Evolutionary conservation across 2,797 vertebrate genomes (phyloP), one percentile per base, ranked within the genome.

Genomic region (Numenius phaeopus): DNA sequence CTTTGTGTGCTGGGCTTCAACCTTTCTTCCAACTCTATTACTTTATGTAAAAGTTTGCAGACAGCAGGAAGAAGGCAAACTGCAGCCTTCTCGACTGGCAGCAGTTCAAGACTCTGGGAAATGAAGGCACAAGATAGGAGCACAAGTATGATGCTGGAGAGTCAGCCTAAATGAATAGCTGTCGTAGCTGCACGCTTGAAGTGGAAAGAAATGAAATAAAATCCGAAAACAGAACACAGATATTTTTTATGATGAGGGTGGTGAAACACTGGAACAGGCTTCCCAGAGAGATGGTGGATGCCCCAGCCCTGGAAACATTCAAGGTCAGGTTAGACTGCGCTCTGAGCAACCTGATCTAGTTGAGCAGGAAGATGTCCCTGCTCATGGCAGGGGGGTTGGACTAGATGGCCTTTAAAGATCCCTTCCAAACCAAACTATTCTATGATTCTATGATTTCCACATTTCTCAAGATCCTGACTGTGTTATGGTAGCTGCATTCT

Each of bases 171-270:
- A 59, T 29, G 34, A 61, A 81, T 49, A 32, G 44, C 13, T 2
- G 2, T 73, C 21, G 47, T 66, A 54, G 50, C 26, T 78, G 55
- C 39, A 50, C 7, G 19, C 15, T 57, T 21, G 14, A 65, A 81
- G 44, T 23, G 71, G 67, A 86, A 94, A 87, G 13, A 79, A 87
- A 93, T 49, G 3, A 65, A 77, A 66, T 40, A 62, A 70, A 84
- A 49, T 30, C 3, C 19, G 6, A 50, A 85, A 72, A 1, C 16
- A 79, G 42, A 70, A 52, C 19, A 46, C 19, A 37, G 15, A 12
- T 27, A 30, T 0, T 47, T 72, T 78, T 83, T 42, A 59, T 0
- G 0, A 14, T 0, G 5, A 78, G 5, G 3, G 26, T 65, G n/a
- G 10, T 52, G 49, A 78, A 50, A 40, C 37, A 11, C 29, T 15